Evolutionary conservation across 1,140 invertebrate species (phyloP), one percentile per base, ranked within the genome.

Genomic region (Delia radicum): DNA sequence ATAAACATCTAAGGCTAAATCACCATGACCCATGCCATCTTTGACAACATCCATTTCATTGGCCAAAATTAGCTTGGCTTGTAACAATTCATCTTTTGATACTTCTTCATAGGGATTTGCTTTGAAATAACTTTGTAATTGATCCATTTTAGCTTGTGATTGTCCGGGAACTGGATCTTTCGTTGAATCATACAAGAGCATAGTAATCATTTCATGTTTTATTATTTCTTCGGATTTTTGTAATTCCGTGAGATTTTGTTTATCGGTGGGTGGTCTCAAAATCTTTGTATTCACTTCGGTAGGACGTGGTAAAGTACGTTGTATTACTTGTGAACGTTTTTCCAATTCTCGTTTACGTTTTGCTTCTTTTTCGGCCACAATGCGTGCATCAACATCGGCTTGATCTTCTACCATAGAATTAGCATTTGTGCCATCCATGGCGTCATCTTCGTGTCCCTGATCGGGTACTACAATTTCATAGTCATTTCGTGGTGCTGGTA

Each of bases 401-500:
- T 98, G 96, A 87, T 97, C 95, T 80, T 95, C 93, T 1, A 93
- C 82, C 0, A 88, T 83, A 8, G 88, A 81, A n/a, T 85, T 83
- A 7, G 85, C 78, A 6, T 88, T 80, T 0, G 85, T 80, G 15
- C 87, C 85, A 33, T 88, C 87, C 3, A 88, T 88, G 75, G 90
- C 90, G 13, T 89, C 89, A 27, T 90, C 88, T 79, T 97, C 95
- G 24, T 69, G 33, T 7, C 65, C 31, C 46, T 94, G 91, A 77
- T 98, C 95, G 0, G 96, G 96, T 10, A 99, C 93, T 55, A 99
- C 96, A 83, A 99, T 98, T 88, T 99, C 98, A 87, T 98, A 99
- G 87, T 99, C 98, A 87, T 99, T 99, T 76, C 94, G 93, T 0
- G 98, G 98, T 28, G 90, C 84, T 4, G 98, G 98, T 74, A 99